phyloP scores from a whole-genome alignment of 2,797 vertebrate species.

The Macroramphosus scolopax region DNA sequence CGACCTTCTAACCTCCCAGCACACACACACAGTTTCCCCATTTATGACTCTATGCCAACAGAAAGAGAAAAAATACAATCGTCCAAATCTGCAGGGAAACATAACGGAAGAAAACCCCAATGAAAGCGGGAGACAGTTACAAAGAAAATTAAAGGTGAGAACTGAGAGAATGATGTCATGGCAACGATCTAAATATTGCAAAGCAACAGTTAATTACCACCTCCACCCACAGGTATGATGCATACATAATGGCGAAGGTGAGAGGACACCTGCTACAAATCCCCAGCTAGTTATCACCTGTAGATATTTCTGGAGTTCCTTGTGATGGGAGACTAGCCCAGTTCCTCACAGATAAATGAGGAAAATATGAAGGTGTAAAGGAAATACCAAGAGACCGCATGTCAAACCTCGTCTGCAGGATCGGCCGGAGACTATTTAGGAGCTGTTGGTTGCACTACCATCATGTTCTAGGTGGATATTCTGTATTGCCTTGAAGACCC shows the following conservation, averaged over 20 bases:
- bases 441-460: conserved; percentile 10
- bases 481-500: conserved; percentile 7
- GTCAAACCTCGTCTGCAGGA: conserved; percentile 11
- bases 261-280: conserved; percentile 68
- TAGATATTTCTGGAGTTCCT: conserved; percentile 60
- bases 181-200: conserved; percentile 70
- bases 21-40: conserved; percentile 1
- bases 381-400: conserved; percentile 49
- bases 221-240: conserved; percentile 67
- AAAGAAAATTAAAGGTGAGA: conserved; percentile 48
- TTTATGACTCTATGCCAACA: neutral
- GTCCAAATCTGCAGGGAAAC: conserved; percentile 3
- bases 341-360: conserved; percentile 16
- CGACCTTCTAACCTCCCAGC: no score
- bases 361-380: conserved; percentile 53
- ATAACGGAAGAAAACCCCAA: conserved; percentile 14
- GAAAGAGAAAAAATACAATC: neutral
- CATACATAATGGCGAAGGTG: conserved; percentile 60
- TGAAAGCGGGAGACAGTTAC: conserved; percentile 33
- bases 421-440: conserved; percentile 29
- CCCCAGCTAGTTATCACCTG: conserved; percentile 67
- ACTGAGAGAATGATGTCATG: conserved; percentile 60
- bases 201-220: conserved; percentile 75
- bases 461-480: conserved; percentile 10
- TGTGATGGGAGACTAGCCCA: conserved; percentile 35